phyloP scores from a whole-genome alignment of 2,888 invertebrate species.

The Callosobruchus maculatus region DNA sequence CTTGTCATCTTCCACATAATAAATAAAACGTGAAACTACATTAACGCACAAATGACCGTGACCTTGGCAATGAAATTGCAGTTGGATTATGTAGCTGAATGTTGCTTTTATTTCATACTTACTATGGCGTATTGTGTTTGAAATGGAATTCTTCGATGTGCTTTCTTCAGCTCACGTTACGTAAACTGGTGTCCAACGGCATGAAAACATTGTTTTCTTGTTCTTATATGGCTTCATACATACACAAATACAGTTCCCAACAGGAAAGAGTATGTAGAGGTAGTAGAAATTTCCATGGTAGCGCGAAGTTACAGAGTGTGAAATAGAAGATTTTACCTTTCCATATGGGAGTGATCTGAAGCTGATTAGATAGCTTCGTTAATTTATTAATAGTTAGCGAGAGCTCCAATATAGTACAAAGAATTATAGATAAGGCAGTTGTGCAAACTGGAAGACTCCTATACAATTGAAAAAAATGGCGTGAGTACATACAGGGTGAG shows the following conservation, averaged over 20 bases:
- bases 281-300: too few relatives aligned
- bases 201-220: neutral
- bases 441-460: too few relatives aligned
- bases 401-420: too few relatives aligned
- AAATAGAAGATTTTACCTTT: too few relatives aligned
- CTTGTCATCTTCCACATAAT: neutral
- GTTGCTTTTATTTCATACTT: neutral
- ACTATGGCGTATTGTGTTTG: neutral
- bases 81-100: neutral
- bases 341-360: too few relatives aligned
- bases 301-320: too few relatives aligned
- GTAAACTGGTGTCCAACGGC: neutral
- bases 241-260: neutral
- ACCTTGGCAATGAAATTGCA: neutral
- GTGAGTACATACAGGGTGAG: too few relatives aligned
- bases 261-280: too few relatives aligned
- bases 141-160: neutral
- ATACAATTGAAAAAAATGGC: too few relatives aligned
- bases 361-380: too few relatives aligned
- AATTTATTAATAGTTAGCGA: too few relatives aligned
- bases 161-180: neutral
- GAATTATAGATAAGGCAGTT: too few relatives aligned
- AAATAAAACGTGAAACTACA: neutral
- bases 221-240: neutral
- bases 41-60: neutral